Evolutionary conservation across 1,140 invertebrate species (phyloP), one percentile per base, ranked within the genome.

Genomic region (Conus ventricosus): DNA sequence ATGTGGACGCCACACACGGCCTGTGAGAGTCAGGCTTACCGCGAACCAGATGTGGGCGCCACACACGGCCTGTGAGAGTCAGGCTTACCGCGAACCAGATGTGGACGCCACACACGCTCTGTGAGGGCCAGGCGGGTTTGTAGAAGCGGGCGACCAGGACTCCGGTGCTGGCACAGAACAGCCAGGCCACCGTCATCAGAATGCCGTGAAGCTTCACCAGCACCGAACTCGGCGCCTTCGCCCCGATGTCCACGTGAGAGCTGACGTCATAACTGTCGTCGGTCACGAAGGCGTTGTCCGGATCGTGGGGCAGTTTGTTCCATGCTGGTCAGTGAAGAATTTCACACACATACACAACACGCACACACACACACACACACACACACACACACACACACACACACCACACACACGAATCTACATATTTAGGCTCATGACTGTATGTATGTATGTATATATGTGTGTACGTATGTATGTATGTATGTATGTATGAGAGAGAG

Each of bases 171-270:
- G 87, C 90, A 39, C 89, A 88, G 11, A 92, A 57, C 11, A 93
- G 82, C 92, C 92, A 93, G 7, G 91, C 90, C 60, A 92, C 71
- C 3, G 89, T 84, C 92, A 93, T 93, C n/a, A 93, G 75, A 23
- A 82, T 90, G 8, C 91, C 92, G 71, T 87, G 85, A 1, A 87
- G n/a, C 53, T 87, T 78, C 39, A 87, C 75, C 85, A 87, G 85
- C 1, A 54, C 13, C 0, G 13, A 6, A 25, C 23, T n/a, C 71
- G 54, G 17, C n/a, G 51, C 20, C 17, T 27, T n/a, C 39, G 85
- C 71, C 7, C 54, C 53, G 11, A 87, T 78, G 75, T 87, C 85
- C 75, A 78, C 75, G 17, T 54, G 20, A 11, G 51, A 27, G 23
- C 53, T 87, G 39, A 87, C 71, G 75, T 87, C 53, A 71, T 78